These are phyloP conservation scores for Rhopalosiphum padi DNA, from an alignment of 1,140 invertebrate species.

Conservation along the genomic window DNA sequence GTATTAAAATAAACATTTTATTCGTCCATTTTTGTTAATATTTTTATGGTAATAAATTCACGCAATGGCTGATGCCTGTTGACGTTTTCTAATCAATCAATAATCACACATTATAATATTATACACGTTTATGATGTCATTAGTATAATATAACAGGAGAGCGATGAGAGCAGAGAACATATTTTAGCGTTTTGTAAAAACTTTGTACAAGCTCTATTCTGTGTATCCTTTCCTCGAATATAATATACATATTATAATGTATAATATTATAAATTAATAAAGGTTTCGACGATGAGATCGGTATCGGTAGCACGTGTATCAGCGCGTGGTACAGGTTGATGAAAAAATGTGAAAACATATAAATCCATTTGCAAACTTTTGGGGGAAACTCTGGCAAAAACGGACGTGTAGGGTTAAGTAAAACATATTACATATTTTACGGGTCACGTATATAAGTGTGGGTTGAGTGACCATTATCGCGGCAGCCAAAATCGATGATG, in stretches of 20 bases:
- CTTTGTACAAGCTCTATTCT: background rate
- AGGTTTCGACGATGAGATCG: background rate
- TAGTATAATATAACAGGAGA: background rate
- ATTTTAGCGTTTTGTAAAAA: background rate
- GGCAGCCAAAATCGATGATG: background rate
- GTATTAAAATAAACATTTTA: background rate
- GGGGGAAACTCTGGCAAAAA: background rate
- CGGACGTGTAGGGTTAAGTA: background rate
- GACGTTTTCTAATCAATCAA: background rate
- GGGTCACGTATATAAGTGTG: background rate
- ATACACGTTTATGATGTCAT: background rate
- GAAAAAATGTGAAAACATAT: background rate
- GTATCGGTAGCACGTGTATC: too few relatives aligned
- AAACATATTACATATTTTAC: conserved; percentile 19
- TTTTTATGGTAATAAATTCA: background rate
- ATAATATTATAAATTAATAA: background rate
- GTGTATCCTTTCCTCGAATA: background rate
- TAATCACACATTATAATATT: background rate
- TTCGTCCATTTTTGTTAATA: background rate
- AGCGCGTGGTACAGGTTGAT: background rate
- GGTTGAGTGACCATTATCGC: background rate
- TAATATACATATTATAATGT: too few relatives aligned
- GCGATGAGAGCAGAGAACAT: too few relatives aligned
- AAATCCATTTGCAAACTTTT: background rate
- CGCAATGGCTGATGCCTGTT: background rate